phyloP scores from a whole-genome alignment of 1,140 invertebrate species.

The Drosophila orosa region DNA sequence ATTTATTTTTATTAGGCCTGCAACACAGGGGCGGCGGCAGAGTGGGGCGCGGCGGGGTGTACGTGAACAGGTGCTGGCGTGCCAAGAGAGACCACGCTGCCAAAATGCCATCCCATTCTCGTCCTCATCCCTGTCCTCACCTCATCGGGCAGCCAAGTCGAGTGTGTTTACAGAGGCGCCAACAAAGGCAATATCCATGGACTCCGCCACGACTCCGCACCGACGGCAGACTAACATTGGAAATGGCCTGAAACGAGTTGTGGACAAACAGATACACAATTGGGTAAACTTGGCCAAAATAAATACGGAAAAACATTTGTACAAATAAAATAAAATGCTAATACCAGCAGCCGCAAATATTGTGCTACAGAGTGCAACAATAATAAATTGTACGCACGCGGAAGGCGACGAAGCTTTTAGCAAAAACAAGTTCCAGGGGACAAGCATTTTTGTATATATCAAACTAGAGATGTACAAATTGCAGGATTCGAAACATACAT shows the following conservation, averaged over 20 bases:
- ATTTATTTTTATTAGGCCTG: constrained; percentile 63
- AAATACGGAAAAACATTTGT: constrained; percentile 48
- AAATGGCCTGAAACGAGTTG: constrained; percentile 38
- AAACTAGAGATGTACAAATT: constrained; percentile 11
- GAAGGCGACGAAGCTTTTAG: constrained; percentile 20
- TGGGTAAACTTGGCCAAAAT: constrained; percentile 47
- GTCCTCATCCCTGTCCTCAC: background rate
- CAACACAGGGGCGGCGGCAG: background rate
- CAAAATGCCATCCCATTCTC: constrained; percentile 13
- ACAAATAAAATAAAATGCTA: constrained; percentile 68
- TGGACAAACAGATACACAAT: constrained; percentile 53
- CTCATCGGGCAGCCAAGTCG: constrained; percentile 28
- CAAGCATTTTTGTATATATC: background rate
- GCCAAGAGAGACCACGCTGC: constrained; percentile 29
- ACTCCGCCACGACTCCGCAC: background rate
- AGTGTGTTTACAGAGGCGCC: constrained; percentile 43
- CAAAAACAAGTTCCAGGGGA: constrained; percentile 24
- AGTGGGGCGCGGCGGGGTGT: background rate
- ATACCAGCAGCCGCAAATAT: constrained; percentile 61
- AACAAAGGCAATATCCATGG: constrained; percentile 41
- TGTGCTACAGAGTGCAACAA: constrained; percentile 54
- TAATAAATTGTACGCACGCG: constrained; percentile 57
- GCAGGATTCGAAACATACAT: too few relatives aligned
- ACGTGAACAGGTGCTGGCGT: constrained; percentile 45
- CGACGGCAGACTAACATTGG: constrained; percentile 25